These are phyloP conservation scores for Pseudoatta argentina DNA, from an alignment of 1,140 invertebrate species.

Conservation along the genomic window DNA sequence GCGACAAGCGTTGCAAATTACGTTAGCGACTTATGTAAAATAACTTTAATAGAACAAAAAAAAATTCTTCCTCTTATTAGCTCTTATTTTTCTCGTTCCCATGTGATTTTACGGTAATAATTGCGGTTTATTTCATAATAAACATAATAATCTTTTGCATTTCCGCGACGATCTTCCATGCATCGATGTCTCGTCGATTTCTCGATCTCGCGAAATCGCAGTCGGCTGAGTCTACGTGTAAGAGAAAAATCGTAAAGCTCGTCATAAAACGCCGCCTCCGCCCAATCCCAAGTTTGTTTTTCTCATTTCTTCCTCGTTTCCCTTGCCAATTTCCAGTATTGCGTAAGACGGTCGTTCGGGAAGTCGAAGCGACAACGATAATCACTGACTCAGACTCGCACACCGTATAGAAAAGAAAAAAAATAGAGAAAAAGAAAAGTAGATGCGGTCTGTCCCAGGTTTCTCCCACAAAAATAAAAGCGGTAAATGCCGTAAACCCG, in stretches of 20 bases:
- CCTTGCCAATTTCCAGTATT: constrained; percentile 69
- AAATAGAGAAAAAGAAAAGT: neutral
- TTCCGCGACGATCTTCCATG: constrained; percentile 10
- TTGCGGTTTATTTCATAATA: neutral
- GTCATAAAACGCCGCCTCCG: constrained; percentile 67
- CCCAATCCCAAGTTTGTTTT: neutral
- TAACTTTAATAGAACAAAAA: neutral
- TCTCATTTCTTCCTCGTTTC: constrained; percentile 20
- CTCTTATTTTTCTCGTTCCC: neutral
- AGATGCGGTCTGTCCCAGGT: neutral
- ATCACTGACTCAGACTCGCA: constrained; percentile 58
- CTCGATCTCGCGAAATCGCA: constrained; percentile 8
- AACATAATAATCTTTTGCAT: constrained; percentile 7
- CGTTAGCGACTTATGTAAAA: too few relatives aligned
- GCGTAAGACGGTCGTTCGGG: constrained; percentile 72
- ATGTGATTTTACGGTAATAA: neutral
- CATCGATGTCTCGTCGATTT: constrained; percentile 38
- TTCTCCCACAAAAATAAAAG: constrained; percentile 43
- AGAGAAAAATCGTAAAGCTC: constrained; percentile 68
- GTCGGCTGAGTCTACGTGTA: neutral
- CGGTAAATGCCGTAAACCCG: constrained; percentile 22
- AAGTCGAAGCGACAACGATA: constrained; percentile 72
- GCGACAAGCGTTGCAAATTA: too few relatives aligned
- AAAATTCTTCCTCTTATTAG: neutral
- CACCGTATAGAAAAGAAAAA: neutral